Conservation (phyloP, 2,888 invertebrate genomes). For the Ochropleura leucogaster region DNA sequence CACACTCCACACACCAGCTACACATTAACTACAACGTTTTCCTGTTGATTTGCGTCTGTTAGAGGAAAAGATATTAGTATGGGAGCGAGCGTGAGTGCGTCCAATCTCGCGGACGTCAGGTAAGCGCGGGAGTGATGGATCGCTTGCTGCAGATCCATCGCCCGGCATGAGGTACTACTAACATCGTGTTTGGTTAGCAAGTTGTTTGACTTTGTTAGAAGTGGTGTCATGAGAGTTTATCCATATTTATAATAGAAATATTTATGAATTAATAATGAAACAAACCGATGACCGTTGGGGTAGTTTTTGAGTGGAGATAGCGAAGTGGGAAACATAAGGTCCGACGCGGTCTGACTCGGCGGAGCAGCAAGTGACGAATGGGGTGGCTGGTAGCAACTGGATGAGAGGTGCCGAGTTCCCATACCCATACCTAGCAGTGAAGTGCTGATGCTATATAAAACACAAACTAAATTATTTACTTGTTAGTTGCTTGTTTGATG, state of each 20-base stretch:
- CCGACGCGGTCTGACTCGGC: too few relatives aligned
- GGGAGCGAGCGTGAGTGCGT: background rate
- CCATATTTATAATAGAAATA: background rate
- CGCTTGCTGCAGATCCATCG: background rate
- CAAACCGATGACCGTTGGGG: background rate
- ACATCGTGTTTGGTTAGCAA: background rate
- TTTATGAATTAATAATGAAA: background rate
- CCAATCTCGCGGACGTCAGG: conserved; percentile 15
- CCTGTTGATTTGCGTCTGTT: background rate
- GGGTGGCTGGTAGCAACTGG: too few relatives aligned
- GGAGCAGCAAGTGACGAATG: too few relatives aligned
- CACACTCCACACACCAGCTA: too few relatives aligned
- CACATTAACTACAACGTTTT: background rate
- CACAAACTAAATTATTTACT: too few relatives aligned
- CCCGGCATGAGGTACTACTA: background rate
- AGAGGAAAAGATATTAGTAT: background rate
- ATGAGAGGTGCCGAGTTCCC: too few relatives aligned
- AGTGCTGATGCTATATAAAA: too few relatives aligned
- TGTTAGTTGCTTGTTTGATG: too few relatives aligned
- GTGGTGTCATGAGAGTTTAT: background rate
- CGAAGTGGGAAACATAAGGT: too few relatives aligned
- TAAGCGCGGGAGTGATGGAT: conserved; percentile 4
- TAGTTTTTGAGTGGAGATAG: too few relatives aligned
- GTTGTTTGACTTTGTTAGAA: background rate
- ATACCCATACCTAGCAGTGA: too few relatives aligned